Conservation (phyloP, 2,888 invertebrate species). For the Drosophila pseudotakahashii region DNA sequence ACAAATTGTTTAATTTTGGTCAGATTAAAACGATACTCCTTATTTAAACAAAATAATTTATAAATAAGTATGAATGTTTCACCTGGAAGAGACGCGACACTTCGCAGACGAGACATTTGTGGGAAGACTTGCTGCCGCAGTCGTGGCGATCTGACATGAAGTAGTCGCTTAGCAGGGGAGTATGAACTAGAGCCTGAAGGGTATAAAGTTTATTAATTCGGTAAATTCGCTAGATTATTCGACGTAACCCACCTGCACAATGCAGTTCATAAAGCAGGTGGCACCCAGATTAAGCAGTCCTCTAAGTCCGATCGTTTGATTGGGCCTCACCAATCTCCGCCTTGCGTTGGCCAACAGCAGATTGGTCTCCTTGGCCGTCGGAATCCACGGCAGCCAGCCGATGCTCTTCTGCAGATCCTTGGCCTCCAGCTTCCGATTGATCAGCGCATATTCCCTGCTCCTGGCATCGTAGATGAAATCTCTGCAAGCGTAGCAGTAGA, state of each 20-base stretch:
- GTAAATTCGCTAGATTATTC: background rate
- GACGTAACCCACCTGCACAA: constrained; percentile 89
- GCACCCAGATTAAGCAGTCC: constrained; percentile 98
- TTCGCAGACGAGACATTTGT: constrained; percentile 96
- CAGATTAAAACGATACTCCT: too few species aligned
- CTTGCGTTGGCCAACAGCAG: constrained; percentile 91
- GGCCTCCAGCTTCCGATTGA: constrained; percentile 86
- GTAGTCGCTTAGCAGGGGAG: constrained; percentile 96
- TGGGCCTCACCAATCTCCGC: constrained; percentile 91
- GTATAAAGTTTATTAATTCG: background rate
- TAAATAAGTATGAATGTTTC: constrained; percentile 67
- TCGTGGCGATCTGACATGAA: constrained; percentile 97
- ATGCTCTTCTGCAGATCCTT: constrained; percentile 87
- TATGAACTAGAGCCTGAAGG: constrained; percentile 93
- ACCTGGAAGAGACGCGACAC: constrained; percentile 98
- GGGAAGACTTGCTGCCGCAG: constrained; percentile 88
- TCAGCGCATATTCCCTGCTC: constrained; percentile 86
- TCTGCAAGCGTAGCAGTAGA: constrained; percentile 94
- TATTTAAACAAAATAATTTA: too few species aligned
- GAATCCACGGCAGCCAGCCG: constrained; percentile 91
- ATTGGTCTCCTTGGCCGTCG: constrained; percentile 90
- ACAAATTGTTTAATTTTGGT: too few species aligned
- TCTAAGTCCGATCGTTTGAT: constrained; percentile 94
- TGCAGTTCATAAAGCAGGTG: constrained; percentile 99
- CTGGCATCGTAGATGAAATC: constrained; percentile 96